Conservation (phyloP, 2,797 vertebrate genomes). For the Clamator glandarius region DNA sequence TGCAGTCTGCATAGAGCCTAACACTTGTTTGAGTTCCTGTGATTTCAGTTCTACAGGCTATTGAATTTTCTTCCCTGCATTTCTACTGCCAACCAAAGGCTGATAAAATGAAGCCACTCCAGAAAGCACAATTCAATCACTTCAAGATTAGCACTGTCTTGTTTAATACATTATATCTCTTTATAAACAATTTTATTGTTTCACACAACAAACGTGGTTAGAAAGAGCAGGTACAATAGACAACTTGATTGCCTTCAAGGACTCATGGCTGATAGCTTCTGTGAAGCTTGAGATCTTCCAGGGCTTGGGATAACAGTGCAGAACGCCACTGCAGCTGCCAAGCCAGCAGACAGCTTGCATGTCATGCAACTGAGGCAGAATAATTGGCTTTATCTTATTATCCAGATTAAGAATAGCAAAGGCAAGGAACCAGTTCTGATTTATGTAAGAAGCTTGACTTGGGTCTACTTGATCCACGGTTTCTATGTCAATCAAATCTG, state of each 20-base stretch:
- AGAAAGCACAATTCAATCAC: neutral
- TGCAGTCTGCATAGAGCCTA: neutral
- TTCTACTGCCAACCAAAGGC: neutral
- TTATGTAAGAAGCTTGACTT: neutral
- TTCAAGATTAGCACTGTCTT: neutral
- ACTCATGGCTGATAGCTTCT: neutral
- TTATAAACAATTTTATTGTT: neutral
- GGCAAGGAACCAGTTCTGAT: neutral
- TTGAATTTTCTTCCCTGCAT: neutral
- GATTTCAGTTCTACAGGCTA: neutral
- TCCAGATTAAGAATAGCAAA: neutral
- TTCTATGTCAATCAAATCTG: neutral
- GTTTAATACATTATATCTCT: neutral
- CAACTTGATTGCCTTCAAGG: neutral
- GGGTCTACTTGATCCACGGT: neutral
- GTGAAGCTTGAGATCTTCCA: neutral
- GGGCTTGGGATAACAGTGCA: neutral
- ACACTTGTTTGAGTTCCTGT: neutral
- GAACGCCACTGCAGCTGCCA: neutral
- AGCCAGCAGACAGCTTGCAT: neutral
- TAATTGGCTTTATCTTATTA: neutral
- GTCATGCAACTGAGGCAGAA: neutral
- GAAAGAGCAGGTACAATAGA: neutral
- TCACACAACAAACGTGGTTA: neutral
- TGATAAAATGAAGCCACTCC: neutral